Evolutionary conservation across 2,888 invertebrate genomes (phyloP).

Genomic region (Tenodera sinensis): DNA sequence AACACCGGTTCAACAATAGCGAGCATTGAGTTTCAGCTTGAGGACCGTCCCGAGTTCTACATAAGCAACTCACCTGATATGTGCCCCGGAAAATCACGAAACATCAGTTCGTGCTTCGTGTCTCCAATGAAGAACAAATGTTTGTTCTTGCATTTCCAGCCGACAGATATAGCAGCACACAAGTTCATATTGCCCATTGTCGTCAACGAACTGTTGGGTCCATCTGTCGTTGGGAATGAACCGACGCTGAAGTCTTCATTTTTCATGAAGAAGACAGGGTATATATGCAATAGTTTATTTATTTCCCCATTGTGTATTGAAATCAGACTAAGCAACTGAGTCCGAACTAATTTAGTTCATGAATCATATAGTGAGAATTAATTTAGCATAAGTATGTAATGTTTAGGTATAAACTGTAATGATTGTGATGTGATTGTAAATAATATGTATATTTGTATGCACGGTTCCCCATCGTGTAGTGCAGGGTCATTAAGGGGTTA

Average conservation of each 20-base stretch:
- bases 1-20: conserved; percentile 39
- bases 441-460: too few relatives aligned
- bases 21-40: conserved; percentile 39
- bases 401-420: too few relatives aligned
- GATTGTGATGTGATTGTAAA: too few relatives aligned
- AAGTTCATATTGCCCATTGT: conserved; percentile 57
- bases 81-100: neutral
- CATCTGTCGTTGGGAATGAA: conserved; percentile 44
- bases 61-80: conserved; percentile 35
- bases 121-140: conserved; percentile 34
- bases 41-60: conserved; percentile 43
- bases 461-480: too few relatives aligned
- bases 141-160: conserved; percentile 45
- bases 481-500: too few relatives aligned
- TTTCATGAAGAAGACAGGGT: conserved; percentile 28
- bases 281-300: neutral
- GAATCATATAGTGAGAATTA: too few relatives aligned
- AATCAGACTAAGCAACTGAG: too few relatives aligned
- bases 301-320: too few relatives aligned
- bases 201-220: conserved; percentile 57
- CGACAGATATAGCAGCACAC: conserved; percentile 49
- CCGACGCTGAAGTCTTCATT: conserved; percentile 32
- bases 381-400: too few relatives aligned
- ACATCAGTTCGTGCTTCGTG: neutral
- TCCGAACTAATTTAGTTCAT: too few relatives aligned